These are phyloP conservation scores for Microcebus griseorufus DNA, from an alignment of 2,113 vertebrate genomes.

Conservation along the genomic window DNA sequence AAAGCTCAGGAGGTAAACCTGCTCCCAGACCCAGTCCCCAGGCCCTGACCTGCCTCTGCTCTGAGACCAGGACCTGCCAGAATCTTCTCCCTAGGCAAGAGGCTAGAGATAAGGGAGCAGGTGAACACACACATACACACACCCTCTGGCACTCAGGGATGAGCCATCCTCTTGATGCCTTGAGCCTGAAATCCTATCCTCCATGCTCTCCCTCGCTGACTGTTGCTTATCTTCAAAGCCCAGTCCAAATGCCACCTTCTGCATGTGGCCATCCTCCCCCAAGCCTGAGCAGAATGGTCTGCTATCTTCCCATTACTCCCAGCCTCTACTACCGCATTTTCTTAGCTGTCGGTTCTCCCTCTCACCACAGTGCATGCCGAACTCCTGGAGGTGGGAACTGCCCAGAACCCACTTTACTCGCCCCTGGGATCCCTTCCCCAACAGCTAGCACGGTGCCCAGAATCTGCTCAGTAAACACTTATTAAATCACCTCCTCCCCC, in stretches of 20 bases:
- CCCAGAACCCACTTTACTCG: neutral
- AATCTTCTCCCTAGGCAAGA: neutral
- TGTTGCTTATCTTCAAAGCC: neutral
- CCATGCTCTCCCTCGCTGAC: neutral
- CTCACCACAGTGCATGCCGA: neutral
- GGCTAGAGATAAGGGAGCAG: neutral
- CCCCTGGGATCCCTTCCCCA: neutral
- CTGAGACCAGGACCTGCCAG: neutral
- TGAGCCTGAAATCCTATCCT: neutral
- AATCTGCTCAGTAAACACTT: neutral
- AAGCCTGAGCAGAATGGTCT: fast-evolving
- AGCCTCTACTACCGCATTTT: neutral
- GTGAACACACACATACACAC: fast-evolving
- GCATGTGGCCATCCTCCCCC: neutral
- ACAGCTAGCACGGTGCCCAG: neutral
- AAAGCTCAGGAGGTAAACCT: neutral
- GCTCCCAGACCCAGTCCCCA: neutral
- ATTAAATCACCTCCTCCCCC: neutral
- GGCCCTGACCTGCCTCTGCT: neutral
- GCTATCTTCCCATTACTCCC: neutral
- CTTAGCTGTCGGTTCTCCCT: neutral
- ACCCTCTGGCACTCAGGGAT: neutral
- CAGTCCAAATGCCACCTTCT: neutral
- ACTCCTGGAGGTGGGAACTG: neutral
- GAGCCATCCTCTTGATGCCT: neutral